phyloP scores from a whole-genome alignment of 2,113 vertebrate species.

The Ammodytes marinus region DNA sequence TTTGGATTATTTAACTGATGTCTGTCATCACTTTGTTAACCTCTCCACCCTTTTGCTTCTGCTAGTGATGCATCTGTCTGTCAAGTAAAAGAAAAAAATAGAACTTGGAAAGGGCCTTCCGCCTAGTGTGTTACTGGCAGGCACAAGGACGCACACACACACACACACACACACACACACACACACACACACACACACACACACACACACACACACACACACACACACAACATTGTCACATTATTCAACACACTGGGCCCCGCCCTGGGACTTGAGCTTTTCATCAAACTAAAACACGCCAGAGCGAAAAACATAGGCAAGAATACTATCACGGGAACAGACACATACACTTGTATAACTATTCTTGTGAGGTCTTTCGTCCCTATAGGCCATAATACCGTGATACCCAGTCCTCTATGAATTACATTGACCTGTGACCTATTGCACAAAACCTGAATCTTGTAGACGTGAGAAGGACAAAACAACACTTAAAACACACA shows the following conservation, averaged over 20 bases:
- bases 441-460: background rate
- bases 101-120: slow-evolving; percentile 9
- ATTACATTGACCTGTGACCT: background rate
- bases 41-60: background rate
- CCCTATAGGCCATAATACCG: background rate
- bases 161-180: slow-evolving; percentile 3
- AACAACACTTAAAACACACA: slow-evolving; percentile 2
- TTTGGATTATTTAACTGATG: slow-evolving; percentile 35
- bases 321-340: background rate
- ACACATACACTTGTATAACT: background rate
- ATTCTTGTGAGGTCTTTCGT: background rate
- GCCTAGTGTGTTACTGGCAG: slow-evolving; percentile 12
- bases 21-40: background rate
- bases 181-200: slow-evolving; percentile 1
- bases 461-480: background rate
- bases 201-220: too few relatives aligned
- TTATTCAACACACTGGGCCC: slow-evolving; percentile 40
- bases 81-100: slow-evolving; percentile 8
- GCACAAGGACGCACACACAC: slow-evolving; percentile 6
- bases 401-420: background rate
- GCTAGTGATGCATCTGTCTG: slow-evolving; percentile 35
- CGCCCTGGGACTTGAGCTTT: slow-evolving; percentile 26
- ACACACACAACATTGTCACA: slow-evolving; percentile 30
- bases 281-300: slow-evolving; percentile 9
- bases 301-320: slow-evolving; percentile 11